phyloP scores from a whole-genome alignment of 2,113 vertebrate genomes.

The Vulpes lagopus region DNA sequence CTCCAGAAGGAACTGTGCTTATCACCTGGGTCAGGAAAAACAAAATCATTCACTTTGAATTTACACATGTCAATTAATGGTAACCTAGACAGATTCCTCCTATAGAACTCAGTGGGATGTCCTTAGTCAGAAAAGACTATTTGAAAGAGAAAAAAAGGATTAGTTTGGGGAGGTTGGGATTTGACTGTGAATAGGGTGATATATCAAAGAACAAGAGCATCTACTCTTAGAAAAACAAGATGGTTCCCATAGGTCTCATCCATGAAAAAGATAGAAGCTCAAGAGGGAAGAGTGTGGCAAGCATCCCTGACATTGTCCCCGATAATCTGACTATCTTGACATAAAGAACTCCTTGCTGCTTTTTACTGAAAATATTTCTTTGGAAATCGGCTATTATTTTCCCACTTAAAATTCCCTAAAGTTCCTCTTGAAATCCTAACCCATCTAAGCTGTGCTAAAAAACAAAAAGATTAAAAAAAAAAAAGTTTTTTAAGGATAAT shows the following conservation, averaged over 20 bases:
- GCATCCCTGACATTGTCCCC: not conserved
- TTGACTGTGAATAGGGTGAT: slow-evolving; percentile 61
- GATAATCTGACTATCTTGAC: slow-evolving; percentile 52
- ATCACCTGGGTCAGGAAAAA: not conserved
- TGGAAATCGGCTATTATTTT: slow-evolving; percentile 12
- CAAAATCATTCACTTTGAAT: not conserved
- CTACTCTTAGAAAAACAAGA: slow-evolving; percentile 57
- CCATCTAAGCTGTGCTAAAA: not conserved
- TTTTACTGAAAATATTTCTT: slow-evolving; percentile 44
- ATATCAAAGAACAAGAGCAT: slow-evolving; percentile 61
- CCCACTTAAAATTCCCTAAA: slow-evolving; percentile 46
- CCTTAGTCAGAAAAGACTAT: slow-evolving; percentile 55
- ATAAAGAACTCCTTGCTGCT: slow-evolving; percentile 42
- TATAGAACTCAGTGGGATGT: not conserved
- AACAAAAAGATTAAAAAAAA: not conserved
- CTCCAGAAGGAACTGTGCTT: not conserved
- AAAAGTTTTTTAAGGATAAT: not conserved
- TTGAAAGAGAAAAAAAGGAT: slow-evolving; percentile 50
- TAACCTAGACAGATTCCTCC: not conserved
- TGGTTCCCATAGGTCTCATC: slow-evolving; percentile 52
- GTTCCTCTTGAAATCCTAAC: slow-evolving; percentile 40
- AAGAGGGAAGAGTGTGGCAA: not conserved
- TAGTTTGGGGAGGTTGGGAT: slow-evolving; percentile 55
- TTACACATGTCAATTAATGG: not conserved
- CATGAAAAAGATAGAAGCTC: not conserved